Conservation (phyloP, 1,140 invertebrate genomes). For the Meloidogyne chitwoodi region DNA sequence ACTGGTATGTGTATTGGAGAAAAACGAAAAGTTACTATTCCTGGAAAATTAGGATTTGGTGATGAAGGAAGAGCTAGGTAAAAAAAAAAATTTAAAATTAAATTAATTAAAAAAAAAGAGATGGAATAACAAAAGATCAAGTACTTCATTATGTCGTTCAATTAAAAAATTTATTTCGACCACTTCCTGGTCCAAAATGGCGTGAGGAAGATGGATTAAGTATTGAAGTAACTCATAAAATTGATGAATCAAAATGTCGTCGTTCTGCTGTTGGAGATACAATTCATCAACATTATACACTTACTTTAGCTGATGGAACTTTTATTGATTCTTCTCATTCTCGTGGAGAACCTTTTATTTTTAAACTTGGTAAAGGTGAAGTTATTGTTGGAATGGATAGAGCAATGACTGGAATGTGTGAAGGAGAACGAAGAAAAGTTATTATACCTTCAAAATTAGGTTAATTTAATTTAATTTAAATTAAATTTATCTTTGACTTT, state of each 20-base stretch:
- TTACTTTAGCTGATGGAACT: constrained; percentile 55
- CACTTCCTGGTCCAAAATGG: constrained; percentile 43
- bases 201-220: constrained; percentile 52
- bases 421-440: constrained; percentile 55
- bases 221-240: constrained; percentile 58
- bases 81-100: neutral
- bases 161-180: constrained; percentile 55
- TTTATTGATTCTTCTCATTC: constrained; percentile 57
- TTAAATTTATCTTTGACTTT: too few relatives aligned
- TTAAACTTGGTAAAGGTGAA: constrained; percentile 47
- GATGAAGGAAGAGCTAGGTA: constrained; percentile 50
- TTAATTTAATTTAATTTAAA: neutral
- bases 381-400: constrained; percentile 53
- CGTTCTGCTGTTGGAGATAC: constrained; percentile 53
- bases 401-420: constrained; percentile 59
- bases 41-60: constrained; percentile 51
- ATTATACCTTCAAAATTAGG: constrained; percentile 50
- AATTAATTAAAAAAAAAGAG: constrained; percentile 21
- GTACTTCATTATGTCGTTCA: constrained; percentile 58
- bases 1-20: constrained; percentile 59
- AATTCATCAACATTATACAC: constrained; percentile 59
- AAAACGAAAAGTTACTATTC: constrained; percentile 58
- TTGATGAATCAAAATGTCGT: constrained; percentile 53
- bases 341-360: constrained; percentile 54
- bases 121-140: constrained; percentile 53